Base-by-base conservation (phyloP, 1,140 invertebrate genomes). In the Subanguina moxae region DNA sequence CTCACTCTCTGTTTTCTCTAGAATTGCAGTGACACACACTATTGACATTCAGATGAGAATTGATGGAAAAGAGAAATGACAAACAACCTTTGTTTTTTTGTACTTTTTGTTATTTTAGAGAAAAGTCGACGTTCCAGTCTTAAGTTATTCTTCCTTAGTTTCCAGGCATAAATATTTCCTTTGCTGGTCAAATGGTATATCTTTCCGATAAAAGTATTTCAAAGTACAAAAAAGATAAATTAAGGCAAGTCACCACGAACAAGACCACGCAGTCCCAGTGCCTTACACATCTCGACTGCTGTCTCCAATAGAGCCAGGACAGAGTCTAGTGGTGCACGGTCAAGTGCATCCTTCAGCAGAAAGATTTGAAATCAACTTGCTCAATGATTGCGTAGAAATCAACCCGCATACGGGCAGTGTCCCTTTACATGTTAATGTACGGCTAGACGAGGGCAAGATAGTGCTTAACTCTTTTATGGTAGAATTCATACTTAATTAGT, bases 361-460 rank as follows among this genome's bases (percentile, higher is more conserved):
- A 1, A 71, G 69, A 42, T 71, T 71, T 38, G 69, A 73, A 27
- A 42, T 75, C 15, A 75, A 75, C 38, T 57, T 75, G 25, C 42
- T 75, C 8, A 43, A 30, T 43, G 73, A 63, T 8, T 63, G 62
- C 11, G 23, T n/a, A 13, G 63, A 64, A 45, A 27, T 73, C 21
- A 62, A 75, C 42, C 32, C 62, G 0, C 56, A 71, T 38, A 17
- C 71, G n/a, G 71, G 75, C 8, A 45, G 52, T 42, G 75, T 72
- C 5, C 61, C 74, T 0, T 28, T 76, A 13, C 74, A 76, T 57
- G 56, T 68, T 15, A 75, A 65, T 45, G 67, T 75, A 23, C 73
- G 74, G 15, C 77, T 76, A 28, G 74, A 73, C 43, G 75, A 77
- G 19, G 52, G 56, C 38, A 76, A 77, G 45, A 28, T 76, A 19